Evolutionary conservation across 2,888 invertebrate genomes (phyloP), one percentile per base, ranked within the genome.

Genomic region (Atethmia centrago): DNA sequence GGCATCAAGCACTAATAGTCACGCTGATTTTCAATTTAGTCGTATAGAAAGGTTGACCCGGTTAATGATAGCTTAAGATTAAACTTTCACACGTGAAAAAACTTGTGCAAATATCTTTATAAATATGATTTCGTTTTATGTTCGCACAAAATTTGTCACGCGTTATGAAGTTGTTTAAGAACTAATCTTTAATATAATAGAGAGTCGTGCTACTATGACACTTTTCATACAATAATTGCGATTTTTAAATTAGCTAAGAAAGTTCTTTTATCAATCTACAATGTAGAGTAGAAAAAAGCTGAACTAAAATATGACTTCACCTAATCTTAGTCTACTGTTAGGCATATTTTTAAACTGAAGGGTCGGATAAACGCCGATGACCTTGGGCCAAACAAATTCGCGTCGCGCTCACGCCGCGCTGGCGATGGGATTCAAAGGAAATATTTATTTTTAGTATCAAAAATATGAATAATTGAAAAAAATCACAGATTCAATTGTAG

Each of bases 11-110:
- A 56, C 7, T 49, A 63, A 70, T 21, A 80, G 59, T 79, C 64
- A 74, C 53, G 83, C 45, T 69, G 74, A 55, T 83, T 71, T 79
- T 79, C 75, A 75, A 75, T 79, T 79, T 66, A 62, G 28, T 69
- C 9, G n/a, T 62, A 19, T 79, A 74, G 74, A 79, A 83, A 83
- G 80, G 71, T 74, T 62, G 40, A 65, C 61, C 36, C 53, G 42
- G 56, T 58, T 81, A 68, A 74, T 79, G 70, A 71, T 71, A 81
- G 63, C 61, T 47, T 67, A 49, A 42, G 59, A 58, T 74, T 51
- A 42, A 56, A 74, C 83, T 81, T 83, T 81, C 83, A 74, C 79
- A 71, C 56, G 42, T 64, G 49, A 65, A 68, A 71, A 51, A 67
- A 67, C 49, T 59, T 59, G 31, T 28, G 42, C 64, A 28, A 36